These are phyloP conservation scores for Cyclophora punctaria DNA, from an alignment of 2,888 invertebrate genomes.

Conservation along the genomic window DNA sequence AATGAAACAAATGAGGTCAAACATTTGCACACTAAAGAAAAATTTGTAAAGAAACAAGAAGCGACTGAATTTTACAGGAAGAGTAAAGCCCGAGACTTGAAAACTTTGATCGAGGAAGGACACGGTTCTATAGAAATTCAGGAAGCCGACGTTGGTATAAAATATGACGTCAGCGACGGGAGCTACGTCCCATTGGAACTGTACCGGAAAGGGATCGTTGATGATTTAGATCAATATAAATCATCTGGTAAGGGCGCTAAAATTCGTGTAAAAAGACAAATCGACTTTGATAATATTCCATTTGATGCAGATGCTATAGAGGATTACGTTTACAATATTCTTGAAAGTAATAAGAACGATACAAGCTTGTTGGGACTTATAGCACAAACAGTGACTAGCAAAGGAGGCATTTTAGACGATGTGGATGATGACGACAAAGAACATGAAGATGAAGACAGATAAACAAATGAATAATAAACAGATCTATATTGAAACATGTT, in stretches of 20 bases:
- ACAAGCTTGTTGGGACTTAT: slow-evolving; percentile 55
- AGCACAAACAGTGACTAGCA: slow-evolving; percentile 55
- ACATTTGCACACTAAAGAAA: slow-evolving; percentile 72
- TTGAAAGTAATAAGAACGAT: slow-evolving; percentile 54
- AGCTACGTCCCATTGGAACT: slow-evolving; percentile 69
- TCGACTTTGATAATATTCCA: slow-evolving; percentile 58
- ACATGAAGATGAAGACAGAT: slow-evolving; percentile 39
- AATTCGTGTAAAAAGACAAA: slow-evolving; percentile 48
- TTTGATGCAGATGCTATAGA: slow-evolving; percentile 62
- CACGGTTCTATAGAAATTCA: slow-evolving; percentile 72
- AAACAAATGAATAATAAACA: slow-evolving; percentile 15
- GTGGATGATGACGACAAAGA: slow-evolving; percentile 40
- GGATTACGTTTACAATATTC: slow-evolving; percentile 54
- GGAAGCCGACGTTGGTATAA: slow-evolving; percentile 73
- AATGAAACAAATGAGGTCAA: slow-evolving; percentile 72
- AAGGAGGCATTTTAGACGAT: slow-evolving; percentile 19
- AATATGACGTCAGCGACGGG: slow-evolving; percentile 74
- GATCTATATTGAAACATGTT: no score
- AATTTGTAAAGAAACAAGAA: slow-evolving; percentile 42
- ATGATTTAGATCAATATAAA: slow-evolving; percentile 55
- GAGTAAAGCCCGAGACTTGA: slow-evolving; percentile 52
- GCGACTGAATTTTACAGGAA: slow-evolving; percentile 35
- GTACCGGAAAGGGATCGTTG: slow-evolving; percentile 77
- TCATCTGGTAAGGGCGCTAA: slow-evolving; percentile 24
- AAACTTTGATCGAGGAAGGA: slow-evolving; percentile 52